phyloP scores from a whole-genome alignment of 2,888 invertebrate genomes.

The Tipula lateralis region DNA sequence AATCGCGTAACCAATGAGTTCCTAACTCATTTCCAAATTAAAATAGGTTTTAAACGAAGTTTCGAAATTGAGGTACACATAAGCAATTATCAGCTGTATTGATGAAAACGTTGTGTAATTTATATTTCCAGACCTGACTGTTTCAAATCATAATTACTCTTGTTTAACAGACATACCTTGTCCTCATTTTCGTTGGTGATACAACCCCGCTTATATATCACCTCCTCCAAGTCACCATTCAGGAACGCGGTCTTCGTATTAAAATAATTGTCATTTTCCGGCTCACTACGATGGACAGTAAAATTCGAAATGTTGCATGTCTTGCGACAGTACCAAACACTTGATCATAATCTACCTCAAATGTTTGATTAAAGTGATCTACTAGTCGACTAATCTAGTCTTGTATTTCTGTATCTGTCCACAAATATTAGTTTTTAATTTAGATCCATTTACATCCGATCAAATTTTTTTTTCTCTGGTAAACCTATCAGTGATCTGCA shows the following conservation, averaged over 20 bases:
- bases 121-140: too few relatives aligned
- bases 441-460: background rate
- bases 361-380: background rate
- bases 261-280: background rate
- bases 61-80: too few relatives aligned
- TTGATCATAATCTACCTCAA: background rate
- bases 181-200: too few relatives aligned
- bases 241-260: background rate
- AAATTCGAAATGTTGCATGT: background rate
- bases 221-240: background rate
- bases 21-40: too few relatives aligned
- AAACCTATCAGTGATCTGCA: too few relatives aligned
- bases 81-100: too few relatives aligned
- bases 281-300: background rate
- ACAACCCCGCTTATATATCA: background rate
- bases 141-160: too few relatives aligned
- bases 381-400: background rate
- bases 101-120: too few relatives aligned
- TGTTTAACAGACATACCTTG: too few relatives aligned
- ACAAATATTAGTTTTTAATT: background rate
- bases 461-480: background rate
- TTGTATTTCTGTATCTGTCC: background rate
- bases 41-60: too few relatives aligned
- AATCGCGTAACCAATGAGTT: too few relatives aligned
- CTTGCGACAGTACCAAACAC: background rate